Evolutionary conservation across 2,113 vertebrate species (phyloP), one percentile per base, ranked within the genome.

Genomic region (Brachirus orientalis): DNA sequence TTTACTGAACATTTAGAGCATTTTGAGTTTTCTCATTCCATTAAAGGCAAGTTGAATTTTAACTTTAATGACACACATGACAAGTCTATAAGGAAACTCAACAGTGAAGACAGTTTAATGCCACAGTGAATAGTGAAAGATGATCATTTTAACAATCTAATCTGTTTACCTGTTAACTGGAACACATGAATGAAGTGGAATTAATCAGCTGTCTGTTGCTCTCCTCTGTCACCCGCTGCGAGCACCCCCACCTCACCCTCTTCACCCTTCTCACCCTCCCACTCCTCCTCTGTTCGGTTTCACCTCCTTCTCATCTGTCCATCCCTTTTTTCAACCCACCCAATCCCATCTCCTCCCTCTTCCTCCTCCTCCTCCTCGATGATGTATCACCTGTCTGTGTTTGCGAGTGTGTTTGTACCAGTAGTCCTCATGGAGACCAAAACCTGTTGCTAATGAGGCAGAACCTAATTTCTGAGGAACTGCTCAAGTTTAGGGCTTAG

Each of bases 301-400:
- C n/a, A n/a, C n/a, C n/a, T n/a, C n/a, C n/a, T n/a, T n/a, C n/a
- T n/a, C n/a, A n/a, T 20, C 73, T 73, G 55, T 74, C 75, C 52
- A 51, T 83, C 63, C 45, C 19, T 61, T 57, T 75, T 75, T 77
- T 64, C 62, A 20, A 6, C 63, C 50, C 38, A 47, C 57, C 37
- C 35, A 36, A 41, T 35, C 41, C 35, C 12, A 10, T 41, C 44
- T 41, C 40, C 47, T 28, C 52, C 70, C 1, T n/a, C 50, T 20
- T 72, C 38, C 48, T 55, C 36, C 36, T 63, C 28, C 48, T 52
- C 66, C n/a, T 67, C 69, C 59, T 52, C 54, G 65, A 65, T 82
- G 64, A 77, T 83, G 55, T 63, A 75, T 84, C 68, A 75, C 69
- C 69, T 82, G 72, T 72, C 70, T 36, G 6, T 57, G 33, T 66